Conservation (phyloP, 1,140 invertebrate species). For the Diorhabda sublineata region DNA sequence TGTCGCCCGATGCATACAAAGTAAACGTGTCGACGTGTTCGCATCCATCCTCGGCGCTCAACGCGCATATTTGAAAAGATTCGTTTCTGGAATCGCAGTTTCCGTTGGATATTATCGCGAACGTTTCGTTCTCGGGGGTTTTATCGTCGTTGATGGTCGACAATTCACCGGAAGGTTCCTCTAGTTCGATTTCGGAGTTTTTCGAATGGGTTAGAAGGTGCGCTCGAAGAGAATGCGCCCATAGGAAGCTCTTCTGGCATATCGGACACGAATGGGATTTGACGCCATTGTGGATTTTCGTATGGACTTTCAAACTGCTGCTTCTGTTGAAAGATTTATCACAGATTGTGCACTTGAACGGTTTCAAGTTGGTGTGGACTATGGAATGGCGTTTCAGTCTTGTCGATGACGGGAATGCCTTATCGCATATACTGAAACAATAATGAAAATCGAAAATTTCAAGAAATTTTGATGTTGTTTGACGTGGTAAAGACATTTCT, state of each 20-base stretch:
- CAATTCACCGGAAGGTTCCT: neutral
- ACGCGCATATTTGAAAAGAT: constrained; percentile 5
- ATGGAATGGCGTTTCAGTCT: constrained; percentile 72
- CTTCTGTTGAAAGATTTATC: constrained; percentile 40
- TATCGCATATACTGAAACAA: constrained; percentile 51
- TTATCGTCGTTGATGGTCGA: neutral
- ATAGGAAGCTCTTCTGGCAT: constrained; percentile 61
- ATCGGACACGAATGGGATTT: constrained; percentile 64
- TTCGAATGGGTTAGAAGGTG: constrained; percentile 48
- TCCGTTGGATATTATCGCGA: constrained; percentile 1
- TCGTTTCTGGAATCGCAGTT: neutral
- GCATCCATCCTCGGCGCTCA: neutral
- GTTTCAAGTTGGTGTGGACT: constrained; percentile 68
- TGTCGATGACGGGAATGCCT: constrained; percentile 61
- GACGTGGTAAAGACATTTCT: too few relatives aligned
- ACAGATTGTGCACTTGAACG: constrained; percentile 49
- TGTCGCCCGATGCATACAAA: neutral
- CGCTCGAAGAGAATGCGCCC: constrained; percentile 60
- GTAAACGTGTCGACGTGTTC: neutral
- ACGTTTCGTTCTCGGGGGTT: constrained; percentile 1
- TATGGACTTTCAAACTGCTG: constrained; percentile 52
- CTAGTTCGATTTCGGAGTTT: neutral
- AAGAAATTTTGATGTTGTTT: neutral
- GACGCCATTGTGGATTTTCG: constrained; percentile 58
- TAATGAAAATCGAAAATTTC: neutral